Evolutionary conservation across 1,140 invertebrate species (phyloP), one percentile per base, ranked within the genome.

Genomic region (Thereuonema tuberculata): DNA sequence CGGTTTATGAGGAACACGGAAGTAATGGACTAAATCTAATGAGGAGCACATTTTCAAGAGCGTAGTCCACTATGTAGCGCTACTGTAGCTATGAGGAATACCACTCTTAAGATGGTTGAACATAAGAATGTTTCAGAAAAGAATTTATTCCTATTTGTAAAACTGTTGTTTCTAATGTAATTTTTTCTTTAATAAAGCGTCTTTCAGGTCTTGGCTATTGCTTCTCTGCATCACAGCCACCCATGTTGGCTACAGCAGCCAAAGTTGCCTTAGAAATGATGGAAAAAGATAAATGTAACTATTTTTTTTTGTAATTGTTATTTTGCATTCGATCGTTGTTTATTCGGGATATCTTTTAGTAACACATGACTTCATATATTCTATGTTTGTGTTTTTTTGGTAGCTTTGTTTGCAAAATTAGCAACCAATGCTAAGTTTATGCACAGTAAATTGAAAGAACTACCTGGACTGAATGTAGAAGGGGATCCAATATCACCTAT

Each of bases 161-260:
- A n/a, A n/a, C n/a, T n/a, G n/a, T n/a, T n/a, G n/a, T n/a, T n/a
- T n/a, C n/a, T n/a, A n/a, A n/a, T n/a, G n/a, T n/a, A n/a, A n/a
- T n/a, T n/a, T n/a, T n/a, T n/a, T n/a, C n/a, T n/a, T n/a, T n/a
- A n/a, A 68, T 55, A 66, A 74, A 37, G 71, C 69, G 76, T 46
- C 65, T 80, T 31, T 77, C 75, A 58, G 80, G 80, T 14, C 70
- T 78, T 76, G 87, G 87, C 1, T 98, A 98, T 71, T 98, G 94
- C 72, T 99, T 98, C 72, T 98, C 94, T 9, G 95, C 95, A 14
- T 98, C 95, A 0, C 73, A 93, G 46, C 93, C 95, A 2, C 95
- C 95, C 1, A 80, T 97, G 70, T 72, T 97, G 63, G 86, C 92
- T 23, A 81, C 87, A 31, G 88, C 88, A 1, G 92, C 91, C 15